Percentiles rank a stretch among this genome's conserved stretches.
These are phyloP conservation scores for Zaprionus ghesquierei DNA, from an alignment of 1,140 invertebrate genomes.

Conservation along the genomic window DNA sequence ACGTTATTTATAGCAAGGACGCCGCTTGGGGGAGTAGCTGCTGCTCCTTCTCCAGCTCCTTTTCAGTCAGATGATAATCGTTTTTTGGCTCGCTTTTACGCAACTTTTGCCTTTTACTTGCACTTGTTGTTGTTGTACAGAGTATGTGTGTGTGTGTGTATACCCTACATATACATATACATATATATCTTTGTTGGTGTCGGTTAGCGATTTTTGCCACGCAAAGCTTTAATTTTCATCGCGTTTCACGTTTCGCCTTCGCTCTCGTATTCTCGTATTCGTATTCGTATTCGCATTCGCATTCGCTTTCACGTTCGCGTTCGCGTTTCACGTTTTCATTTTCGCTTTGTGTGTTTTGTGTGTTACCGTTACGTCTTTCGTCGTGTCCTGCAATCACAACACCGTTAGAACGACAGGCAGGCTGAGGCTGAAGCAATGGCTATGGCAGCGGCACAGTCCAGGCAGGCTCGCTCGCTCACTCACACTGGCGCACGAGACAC, in stretches of 20 bases:
- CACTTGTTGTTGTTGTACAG: neutral
- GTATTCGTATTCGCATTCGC: constrained; percentile 30
- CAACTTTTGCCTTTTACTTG: constrained; percentile 30
- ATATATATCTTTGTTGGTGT: constrained; percentile 24
- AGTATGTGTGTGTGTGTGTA: constrained; percentile 8
- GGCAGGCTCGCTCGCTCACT: neutral
- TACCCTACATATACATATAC: constrained; percentile 2
- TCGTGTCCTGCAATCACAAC: constrained; percentile 53
- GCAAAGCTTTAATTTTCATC: constrained; percentile 80
- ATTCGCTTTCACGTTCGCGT: constrained; percentile 30
- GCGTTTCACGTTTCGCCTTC: constrained; percentile 51
- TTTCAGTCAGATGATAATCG: constrained; percentile 69
- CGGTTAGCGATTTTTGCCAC: constrained; percentile 69
- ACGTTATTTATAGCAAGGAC: constrained; percentile 67
- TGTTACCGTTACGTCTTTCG: constrained; percentile 20
- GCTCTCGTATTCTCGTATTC: constrained; percentile 22
- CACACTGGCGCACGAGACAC: neutral
- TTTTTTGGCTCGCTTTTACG: constrained; percentile 53
- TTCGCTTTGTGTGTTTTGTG: constrained; percentile 25
- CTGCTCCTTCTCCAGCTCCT: neutral
- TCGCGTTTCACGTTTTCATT: constrained; percentile 1
- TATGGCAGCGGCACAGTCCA: neutral
- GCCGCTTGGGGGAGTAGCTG: neutral
- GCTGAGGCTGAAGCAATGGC: neutral
- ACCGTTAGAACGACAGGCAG: constrained; percentile 22